phyloP scores from a whole-genome alignment of 2,888 invertebrate species.

The Harpalus rubripes region DNA sequence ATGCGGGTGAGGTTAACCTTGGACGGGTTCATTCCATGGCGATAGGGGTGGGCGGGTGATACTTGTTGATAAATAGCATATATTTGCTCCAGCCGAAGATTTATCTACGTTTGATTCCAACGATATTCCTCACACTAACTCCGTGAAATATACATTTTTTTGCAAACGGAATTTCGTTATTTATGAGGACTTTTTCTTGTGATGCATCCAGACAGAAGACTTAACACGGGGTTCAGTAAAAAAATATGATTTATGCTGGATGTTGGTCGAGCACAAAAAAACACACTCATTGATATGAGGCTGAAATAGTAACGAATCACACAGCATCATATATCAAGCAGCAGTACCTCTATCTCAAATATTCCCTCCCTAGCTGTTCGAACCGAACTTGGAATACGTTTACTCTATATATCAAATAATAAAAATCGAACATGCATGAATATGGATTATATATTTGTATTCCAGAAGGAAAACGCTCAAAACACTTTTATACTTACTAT shows the following conservation, averaged over 20 bases:
- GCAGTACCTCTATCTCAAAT: slow-evolving; percentile 20
- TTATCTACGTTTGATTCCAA: slow-evolving; percentile 63
- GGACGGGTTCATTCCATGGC: slow-evolving; percentile 15
- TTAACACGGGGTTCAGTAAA: slow-evolving; percentile 54
- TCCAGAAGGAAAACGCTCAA: neutral
- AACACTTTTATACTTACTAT: neutral
- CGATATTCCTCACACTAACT: slow-evolving; percentile 65
- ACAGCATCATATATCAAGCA: slow-evolving; percentile 56
- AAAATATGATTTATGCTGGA: slow-evolving; percentile 64
- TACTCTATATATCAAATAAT: slow-evolving; percentile 1
- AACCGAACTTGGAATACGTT: slow-evolving; percentile 15
- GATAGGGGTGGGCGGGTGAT: slow-evolving; percentile 34
- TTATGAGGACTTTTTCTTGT: slow-evolving; percentile 63
- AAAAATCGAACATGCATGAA: slow-evolving; percentile 23
- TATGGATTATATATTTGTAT: slow-evolving; percentile 33
- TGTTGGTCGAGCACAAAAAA: slow-evolving; percentile 53
- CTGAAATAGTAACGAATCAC: slow-evolving; percentile 64
- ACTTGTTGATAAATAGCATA: slow-evolving; percentile 65
- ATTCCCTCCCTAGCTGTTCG: neutral
- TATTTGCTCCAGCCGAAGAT: slow-evolving; percentile 58
- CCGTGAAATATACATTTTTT: slow-evolving; percentile 64
- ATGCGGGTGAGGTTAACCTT: slow-evolving; percentile 51
- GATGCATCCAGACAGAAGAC: slow-evolving; percentile 61
- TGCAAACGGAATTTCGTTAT: slow-evolving; percentile 59
- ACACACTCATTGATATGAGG: slow-evolving; percentile 65